Conservation (phyloP, 2,888 invertebrate species). For the Cephus runcator region DNA sequence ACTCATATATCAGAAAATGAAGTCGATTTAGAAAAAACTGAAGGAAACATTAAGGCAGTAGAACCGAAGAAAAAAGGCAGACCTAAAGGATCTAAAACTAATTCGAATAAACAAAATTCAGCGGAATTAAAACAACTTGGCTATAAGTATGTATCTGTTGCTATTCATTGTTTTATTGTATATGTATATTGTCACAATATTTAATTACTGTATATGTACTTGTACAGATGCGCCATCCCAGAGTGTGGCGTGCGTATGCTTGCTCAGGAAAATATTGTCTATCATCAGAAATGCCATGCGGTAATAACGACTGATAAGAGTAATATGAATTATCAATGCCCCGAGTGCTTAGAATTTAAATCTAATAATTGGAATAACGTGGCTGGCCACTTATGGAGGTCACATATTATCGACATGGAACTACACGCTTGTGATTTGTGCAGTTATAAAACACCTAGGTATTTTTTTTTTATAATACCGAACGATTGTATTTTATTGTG, state of each 20-base stretch:
- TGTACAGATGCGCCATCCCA: constrained; percentile 67
- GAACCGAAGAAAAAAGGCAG: constrained; percentile 25
- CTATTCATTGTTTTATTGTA: constrained; percentile 30
- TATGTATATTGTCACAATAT: not conserved
- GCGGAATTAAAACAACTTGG: constrained; percentile 23
- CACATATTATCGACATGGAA: constrained; percentile 83
- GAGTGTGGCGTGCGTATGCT: constrained; percentile 71
- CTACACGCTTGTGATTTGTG: constrained; percentile 81
- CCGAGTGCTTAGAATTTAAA: constrained; percentile 71
- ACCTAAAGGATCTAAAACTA: constrained; percentile 31
- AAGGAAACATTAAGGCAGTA: constrained; percentile 1
- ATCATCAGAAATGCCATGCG: constrained; percentile 75
- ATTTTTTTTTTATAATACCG: constrained; percentile 3
- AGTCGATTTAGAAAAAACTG: constrained; percentile 14
- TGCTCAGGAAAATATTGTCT: constrained; percentile 71
- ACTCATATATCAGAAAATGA: constrained; percentile 6
- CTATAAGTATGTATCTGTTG: constrained; percentile 23
- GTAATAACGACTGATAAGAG: constrained; percentile 60
- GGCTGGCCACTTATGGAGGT: constrained; percentile 84
- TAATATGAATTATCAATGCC: constrained; percentile 68
- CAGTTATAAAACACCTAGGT: constrained; percentile 73
- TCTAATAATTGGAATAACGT: constrained; percentile 74
- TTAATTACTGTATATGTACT: not conserved
- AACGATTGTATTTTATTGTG: not conserved
- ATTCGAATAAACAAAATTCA: constrained; percentile 13